Percentiles rank a stretch among this genome's conserved stretches.
Evolutionary conservation across 2,797 vertebrate genomes (phyloP).

Genomic region (Danio albolineatus): DNA sequence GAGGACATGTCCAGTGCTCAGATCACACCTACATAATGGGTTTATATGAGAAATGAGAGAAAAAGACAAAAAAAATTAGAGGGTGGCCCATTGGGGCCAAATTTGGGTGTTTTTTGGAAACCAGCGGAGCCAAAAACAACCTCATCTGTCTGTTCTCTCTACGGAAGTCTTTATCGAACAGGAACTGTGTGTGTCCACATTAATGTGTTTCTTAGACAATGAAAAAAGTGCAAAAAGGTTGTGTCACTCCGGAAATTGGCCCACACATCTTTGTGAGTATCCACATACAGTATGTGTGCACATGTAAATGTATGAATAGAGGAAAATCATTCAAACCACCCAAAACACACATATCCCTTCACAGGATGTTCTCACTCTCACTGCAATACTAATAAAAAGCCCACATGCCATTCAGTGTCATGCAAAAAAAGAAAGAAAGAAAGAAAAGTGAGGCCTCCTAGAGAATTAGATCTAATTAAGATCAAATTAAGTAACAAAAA

Average conservation of each 20-base stretch:
- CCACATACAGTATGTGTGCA: not conserved
- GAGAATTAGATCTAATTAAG: slow-evolving; percentile 18
- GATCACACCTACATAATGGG: not conserved
- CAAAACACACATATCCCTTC: not conserved
- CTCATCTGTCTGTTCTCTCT: slow-evolving; percentile 23
- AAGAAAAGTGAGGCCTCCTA: not conserved
- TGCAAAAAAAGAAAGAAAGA: not conserved
- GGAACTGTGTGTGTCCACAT: not conserved
- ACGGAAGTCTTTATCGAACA: not conserved
- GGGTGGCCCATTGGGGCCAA: slow-evolving; percentile 19
- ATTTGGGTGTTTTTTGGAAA: slow-evolving; percentile 33
- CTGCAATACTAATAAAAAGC: not conserved
- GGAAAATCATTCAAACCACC: not conserved
- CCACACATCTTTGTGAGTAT: slow-evolving; percentile 6
- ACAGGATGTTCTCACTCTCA: slow-evolving; percentile 13
- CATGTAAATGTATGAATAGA: not conserved
- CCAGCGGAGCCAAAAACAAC: slow-evolving; percentile 39
- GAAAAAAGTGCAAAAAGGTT: not conserved
- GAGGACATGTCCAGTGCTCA: not conserved
- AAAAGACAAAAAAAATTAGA: slow-evolving; percentile 20
- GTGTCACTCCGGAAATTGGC: slow-evolving; percentile 9
- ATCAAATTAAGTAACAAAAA: slow-evolving; percentile 50
- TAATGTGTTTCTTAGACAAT: slow-evolving; percentile 5
- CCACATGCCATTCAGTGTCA: slow-evolving; percentile 15
- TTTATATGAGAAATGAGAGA: slow-evolving; percentile 1